Percentiles rank a stretch among this genome's conserved stretches.
Conservation (phyloP, 2,113 vertebrate genomes). For the Larimichthys polyactis region DNA sequence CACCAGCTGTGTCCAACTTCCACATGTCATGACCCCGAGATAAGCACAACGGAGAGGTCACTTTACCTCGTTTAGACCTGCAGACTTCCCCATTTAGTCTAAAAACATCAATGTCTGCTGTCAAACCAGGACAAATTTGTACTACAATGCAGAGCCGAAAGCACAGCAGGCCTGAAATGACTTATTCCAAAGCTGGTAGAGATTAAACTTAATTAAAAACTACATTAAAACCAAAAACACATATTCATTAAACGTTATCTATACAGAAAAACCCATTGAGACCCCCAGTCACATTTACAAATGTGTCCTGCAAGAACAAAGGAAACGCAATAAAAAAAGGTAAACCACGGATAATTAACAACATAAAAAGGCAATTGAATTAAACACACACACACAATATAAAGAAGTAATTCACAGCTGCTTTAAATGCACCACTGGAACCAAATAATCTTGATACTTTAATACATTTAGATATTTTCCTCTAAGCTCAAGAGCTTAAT, state of each 20-base stretch:
- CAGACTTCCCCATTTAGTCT: neutral
- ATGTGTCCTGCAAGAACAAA: neutral
- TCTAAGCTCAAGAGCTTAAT: neutral
- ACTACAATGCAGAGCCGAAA: neutral
- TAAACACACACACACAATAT: neutral
- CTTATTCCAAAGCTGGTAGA: neutral
- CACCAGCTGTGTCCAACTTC: constrained; percentile 70
- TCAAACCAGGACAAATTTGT: constrained; percentile 22
- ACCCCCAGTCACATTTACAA: neutral
- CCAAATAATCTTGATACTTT: neutral
- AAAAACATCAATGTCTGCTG: neutral
- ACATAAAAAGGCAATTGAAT: neutral
- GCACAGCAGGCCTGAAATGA: constrained; percentile 8
- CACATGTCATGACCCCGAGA: constrained; percentile 55
- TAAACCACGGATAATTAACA: neutral
- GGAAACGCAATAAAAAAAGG: neutral
- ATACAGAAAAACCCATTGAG: neutral
- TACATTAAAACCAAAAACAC: neutral
- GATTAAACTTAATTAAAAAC: constrained; percentile 8
- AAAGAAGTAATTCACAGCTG: neutral
- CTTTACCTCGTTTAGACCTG: constrained; percentile 1
- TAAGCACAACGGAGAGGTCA: constrained; percentile 45
- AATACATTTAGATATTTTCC: neutral
- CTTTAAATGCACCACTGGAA: neutral
- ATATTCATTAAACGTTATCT: neutral